Evolutionary conservation across 2,888 invertebrate species (phyloP), one percentile per base, ranked within the genome.

Genomic region (Blera fallax): DNA sequence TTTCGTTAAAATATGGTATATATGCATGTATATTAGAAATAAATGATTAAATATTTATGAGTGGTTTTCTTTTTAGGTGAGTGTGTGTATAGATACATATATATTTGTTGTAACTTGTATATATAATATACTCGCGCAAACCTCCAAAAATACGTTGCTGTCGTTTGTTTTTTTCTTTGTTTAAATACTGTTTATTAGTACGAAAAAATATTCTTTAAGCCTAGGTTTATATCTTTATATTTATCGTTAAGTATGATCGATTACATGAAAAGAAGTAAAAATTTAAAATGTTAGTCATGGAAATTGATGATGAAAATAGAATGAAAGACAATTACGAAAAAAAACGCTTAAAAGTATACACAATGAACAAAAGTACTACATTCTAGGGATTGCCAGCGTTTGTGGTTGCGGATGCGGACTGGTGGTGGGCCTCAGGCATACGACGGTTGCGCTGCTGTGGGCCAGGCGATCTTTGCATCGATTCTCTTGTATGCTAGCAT

Each of bases 401-500:
- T 64, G 52, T 70, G 45, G 11, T 60, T 65, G 21, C 29, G 65
- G 52, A 54, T 62, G 21, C 14, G 40, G 6, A 14, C 14, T 45
- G 16, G 54, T 74, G 65, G 81, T 54, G 40, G 32, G 27, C 52
- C 34, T 85, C 70, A 87, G 48, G 77, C 18, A n/a, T 82, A 82
- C 24, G 82, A 62, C 34, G 89, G 88, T 73, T 90, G 90, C 5
- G 90, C 88, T 8, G 90, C 89, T 94, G 73, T 92, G 24, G 98
- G 98, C 98, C 98, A 99, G 77, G 98, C 98, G 88, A 99, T 98
- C 93, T 98, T 98, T 29, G 98, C 98, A 91, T 98, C 98, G 91
- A 97, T 97, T 87, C 98, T 94, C 93, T 98, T 98, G 93, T 97
- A 99, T 16, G 98, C 98, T 92, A 99, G 95, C 91, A 97, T 96